Conservation (phyloP, 2,797 vertebrate species). For the Sebastes cheni region DNA sequence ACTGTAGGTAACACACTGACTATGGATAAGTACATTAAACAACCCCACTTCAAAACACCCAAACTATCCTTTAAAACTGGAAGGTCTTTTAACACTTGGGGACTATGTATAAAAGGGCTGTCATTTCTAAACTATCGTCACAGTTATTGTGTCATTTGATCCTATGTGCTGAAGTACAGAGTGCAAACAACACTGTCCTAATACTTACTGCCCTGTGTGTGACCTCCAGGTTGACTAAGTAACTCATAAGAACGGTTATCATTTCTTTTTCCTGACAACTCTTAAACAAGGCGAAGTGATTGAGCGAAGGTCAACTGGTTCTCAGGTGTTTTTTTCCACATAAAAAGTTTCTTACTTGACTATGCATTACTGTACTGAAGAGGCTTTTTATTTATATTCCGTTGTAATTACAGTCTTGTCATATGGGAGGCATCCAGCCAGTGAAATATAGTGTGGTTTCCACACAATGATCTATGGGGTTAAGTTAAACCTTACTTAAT, state of each 20-base stretch:
- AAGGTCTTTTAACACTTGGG: not conserved
- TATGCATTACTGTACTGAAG: conserved; percentile 32
- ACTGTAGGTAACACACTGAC: not conserved
- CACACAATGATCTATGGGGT: conserved; percentile 45
- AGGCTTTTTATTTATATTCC: conserved; percentile 48
- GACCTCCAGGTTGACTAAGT: conserved; percentile 4
- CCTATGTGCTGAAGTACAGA: not conserved
- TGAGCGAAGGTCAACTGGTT: conserved; percentile 19
- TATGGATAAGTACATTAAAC: not conserved
- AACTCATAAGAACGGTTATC: not conserved
- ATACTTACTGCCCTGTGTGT: not conserved
- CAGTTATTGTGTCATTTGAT: not conserved
- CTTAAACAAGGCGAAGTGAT: conserved; percentile 8
- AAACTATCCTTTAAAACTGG: not conserved
- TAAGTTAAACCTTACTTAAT: conserved; percentile 54
- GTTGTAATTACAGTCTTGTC: conserved; percentile 60
- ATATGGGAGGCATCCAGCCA: conserved; percentile 27
- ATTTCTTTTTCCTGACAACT: not conserved
- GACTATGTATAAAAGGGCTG: not conserved
- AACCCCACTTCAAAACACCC: not conserved
- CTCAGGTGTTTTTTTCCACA: conserved; percentile 21
- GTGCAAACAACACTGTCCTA: conserved; percentile 1
- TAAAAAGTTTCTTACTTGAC: conserved; percentile 13
- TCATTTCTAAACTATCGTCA: not conserved
- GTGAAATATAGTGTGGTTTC: conserved; percentile 44